Conservation (phyloP, 2,797 vertebrate species). For the Bradypodion pumilum region DNA sequence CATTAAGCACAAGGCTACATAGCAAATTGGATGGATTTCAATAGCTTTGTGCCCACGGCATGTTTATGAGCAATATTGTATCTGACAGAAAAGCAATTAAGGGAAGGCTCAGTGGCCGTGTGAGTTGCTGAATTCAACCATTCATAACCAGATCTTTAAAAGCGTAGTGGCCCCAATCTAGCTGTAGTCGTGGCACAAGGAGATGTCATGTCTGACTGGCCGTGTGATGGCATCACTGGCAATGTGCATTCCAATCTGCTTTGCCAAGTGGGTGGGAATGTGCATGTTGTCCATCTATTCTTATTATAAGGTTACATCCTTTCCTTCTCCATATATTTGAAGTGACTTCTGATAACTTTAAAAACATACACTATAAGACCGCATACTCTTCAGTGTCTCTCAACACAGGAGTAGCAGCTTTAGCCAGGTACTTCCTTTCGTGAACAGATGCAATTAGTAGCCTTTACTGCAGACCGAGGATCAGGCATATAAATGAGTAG, state of each 20-base stretch:
- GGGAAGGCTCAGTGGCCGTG: slow-evolving; percentile 27
- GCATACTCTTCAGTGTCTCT: background rate
- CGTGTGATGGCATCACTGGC: background rate
- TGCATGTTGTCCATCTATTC: background rate
- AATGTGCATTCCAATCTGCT: background rate
- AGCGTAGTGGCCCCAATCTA: background rate
- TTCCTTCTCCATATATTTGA: background rate
- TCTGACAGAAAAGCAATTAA: slow-evolving; percentile 63
- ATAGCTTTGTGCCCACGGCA: slow-evolving; percentile 25
- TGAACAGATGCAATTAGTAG: background rate
- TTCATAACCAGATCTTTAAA: slow-evolving; percentile 31
- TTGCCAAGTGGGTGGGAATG: background rate
- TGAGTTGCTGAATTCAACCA: slow-evolving; percentile 29
- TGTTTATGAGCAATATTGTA: slow-evolving; percentile 49
- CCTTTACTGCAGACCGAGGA: background rate
- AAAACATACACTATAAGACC: background rate
- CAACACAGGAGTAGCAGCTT: background rate
- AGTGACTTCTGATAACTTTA: background rate
- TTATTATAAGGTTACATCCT: background rate
- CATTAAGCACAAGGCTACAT: slow-evolving; percentile 34
- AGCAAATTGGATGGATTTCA: slow-evolving; percentile 23
- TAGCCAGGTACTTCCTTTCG: background rate
- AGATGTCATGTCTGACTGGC: background rate
- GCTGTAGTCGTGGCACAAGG: background rate
- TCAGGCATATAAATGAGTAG: background rate